Evolutionary conservation across 2,888 invertebrate genomes (phyloP), one percentile per base, ranked within the genome.

Genomic region (Beris chalybata): DNA sequence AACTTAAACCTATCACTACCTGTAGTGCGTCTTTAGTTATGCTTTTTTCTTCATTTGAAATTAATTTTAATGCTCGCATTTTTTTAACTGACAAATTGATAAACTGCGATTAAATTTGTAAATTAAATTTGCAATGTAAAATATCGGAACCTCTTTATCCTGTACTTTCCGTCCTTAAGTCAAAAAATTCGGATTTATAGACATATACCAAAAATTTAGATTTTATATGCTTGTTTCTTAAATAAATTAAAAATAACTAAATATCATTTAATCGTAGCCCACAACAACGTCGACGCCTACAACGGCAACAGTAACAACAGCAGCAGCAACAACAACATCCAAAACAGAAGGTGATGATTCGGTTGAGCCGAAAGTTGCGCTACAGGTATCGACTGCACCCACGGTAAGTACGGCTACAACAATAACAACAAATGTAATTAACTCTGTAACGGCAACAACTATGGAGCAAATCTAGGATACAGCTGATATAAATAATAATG

Each of bases 261-360:
- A 68, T 68, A 69, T 63, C 69, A 67, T 70, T 55, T 38, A 38
- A 38, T 38, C 9, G 7, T 38, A 38, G 38, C 38, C 38, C 7
- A 38, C 38, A 9, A 7, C 9, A 38, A 38, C 38, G 9, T 7
- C 38, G 38, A 50, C 73, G 72, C 29, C 72, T 72, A 52, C 73
- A 73, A n/a, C 76, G 63, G 65, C 74, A 74, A 65, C 74, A 74
- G 69, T 75, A 68, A 67, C 76, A 74, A 74, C 74, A 78, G 75
- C 76, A 61, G 70, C 71, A 67, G 70, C 65, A 50, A 52, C 30
- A 32, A 61, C 50, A 6, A 38, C 52, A 22, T 22, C 52, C 12
- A 61, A 61, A 43, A 50, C 48, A 5, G 50, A 31, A 9, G 55
- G 13, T 43, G 48, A 31, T 5, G 59, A 59, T 48, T 50, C 50